Evolutionary conservation across 2,888 invertebrate species (phyloP), one percentile per base, ranked within the genome.

Genomic region (Piscicola geometra): DNA sequence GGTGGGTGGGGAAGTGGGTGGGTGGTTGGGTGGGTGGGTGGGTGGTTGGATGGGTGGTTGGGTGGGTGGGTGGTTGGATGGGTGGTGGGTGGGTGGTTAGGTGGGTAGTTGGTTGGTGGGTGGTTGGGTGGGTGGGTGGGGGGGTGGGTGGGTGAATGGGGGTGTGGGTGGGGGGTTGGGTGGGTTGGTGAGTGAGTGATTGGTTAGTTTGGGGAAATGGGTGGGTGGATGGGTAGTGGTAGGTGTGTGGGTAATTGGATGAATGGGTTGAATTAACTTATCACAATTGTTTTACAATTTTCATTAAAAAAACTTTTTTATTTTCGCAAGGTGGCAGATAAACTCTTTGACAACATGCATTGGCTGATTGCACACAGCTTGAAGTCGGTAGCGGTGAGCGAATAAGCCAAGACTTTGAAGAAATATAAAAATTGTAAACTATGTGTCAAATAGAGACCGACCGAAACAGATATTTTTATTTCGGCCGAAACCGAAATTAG

Each of bases 1-100:
- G 94, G 96, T 84, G 93, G 94, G 74, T 94, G 94, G 0, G 88
- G 92, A 75, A 95, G 95, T 89, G 90, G 74, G 92, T 89, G 90
- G 74, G 92, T 93, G 76, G 76, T 75, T 56, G n/a, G 76, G 76
- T 75, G 56, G n/a, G 36, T 18, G n/a, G 33, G 1, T 25, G 47
- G 30, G 25, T 60, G 30, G 60, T 18, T 56, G 60, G 60, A 56
- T 5, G 5, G 25, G 60, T 18, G 21, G 25, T 5, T 15, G 50
- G n/a, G n/a, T 56, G n/a, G 60, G n/a, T 56, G 60, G 60, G 5
- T 5, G 25, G n/a, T 56, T 5, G 5, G 60, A 56, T 25, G 25
- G 60, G 60, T 5, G 25, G n/a, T 56, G 25, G n/a, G 5, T 3
- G 25, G 60, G 60, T 25, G 9, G 9, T 5, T 2, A 68, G 32